Conservation (phyloP, 2,113 vertebrate species). For the Callorhinus ursinus region DNA sequence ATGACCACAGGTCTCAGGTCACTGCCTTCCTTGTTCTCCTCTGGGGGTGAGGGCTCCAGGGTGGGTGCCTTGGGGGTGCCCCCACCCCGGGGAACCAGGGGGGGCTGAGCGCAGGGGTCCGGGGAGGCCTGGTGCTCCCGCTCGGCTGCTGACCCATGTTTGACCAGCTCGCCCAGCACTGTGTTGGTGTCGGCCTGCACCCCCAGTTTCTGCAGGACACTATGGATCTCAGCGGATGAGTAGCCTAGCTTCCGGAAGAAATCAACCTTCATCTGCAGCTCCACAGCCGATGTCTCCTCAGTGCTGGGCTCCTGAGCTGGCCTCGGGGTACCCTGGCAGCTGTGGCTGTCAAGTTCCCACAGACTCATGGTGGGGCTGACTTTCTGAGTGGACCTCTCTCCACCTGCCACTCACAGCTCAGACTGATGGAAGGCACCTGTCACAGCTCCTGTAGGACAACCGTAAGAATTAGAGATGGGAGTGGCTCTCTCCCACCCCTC, state of each 20-base stretch:
- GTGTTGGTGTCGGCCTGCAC: conserved; percentile 92
- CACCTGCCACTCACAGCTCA: conserved; percentile 77
- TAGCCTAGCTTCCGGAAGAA: conserved; percentile 98
- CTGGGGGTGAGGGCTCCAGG: conserved; percentile 43
- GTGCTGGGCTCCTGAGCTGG: background rate
- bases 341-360: conserved; percentile 61
- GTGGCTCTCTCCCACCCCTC: background rate
- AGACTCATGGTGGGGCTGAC: conserved; percentile 70
- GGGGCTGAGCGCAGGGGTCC: conserved; percentile 69
- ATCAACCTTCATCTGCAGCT: conserved; percentile 91
- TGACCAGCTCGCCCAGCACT: conserved; percentile 94
- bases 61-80: conserved; percentile 74
- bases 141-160: conserved; percentile 84
- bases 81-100: conserved; percentile 83
- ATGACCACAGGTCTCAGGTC: conserved; percentile 94
- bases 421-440: conserved; percentile 20
- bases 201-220: conserved; percentile 92
- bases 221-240: conserved; percentile 87
- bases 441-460: conserved; percentile 74
- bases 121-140: conserved; percentile 77
- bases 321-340: background rate
- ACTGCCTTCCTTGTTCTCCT: conserved; percentile 79
- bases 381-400: conserved; percentile 62
- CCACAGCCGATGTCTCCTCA: conserved; percentile 68
- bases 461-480: conserved; percentile 27